phyloP scores from a whole-genome alignment of 1,140 invertebrate species.

The Thaumetopoea pityocampa region DNA sequence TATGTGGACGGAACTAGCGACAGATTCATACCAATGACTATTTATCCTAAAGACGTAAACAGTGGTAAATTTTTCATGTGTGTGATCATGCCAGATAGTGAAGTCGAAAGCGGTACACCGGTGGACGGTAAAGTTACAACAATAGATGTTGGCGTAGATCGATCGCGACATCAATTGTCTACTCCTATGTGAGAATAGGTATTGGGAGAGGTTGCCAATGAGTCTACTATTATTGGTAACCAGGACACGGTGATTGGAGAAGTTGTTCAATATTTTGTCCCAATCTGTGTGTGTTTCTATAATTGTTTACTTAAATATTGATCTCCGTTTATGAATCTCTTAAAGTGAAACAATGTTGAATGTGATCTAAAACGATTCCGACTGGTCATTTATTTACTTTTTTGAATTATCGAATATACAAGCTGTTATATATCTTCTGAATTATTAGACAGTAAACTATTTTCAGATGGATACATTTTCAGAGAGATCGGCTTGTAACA shows the following conservation, averaged over 20 bases:
- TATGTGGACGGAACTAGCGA: slow-evolving; percentile 89
- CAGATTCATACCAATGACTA: slow-evolving; percentile 91
- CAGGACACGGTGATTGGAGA: slow-evolving; percentile 8
- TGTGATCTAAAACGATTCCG: slow-evolving; percentile 35
- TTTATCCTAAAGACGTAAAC: slow-evolving; percentile 87
- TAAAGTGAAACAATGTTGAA: slow-evolving; percentile 32
- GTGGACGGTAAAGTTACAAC: slow-evolving; percentile 61
- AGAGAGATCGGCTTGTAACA: no score
- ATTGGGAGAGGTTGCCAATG: neutral
- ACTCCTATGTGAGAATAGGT: slow-evolving; percentile 62
- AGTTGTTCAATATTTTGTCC: no score
- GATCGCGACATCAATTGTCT: slow-evolving; percentile 66
- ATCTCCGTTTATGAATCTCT: slow-evolving; percentile 24
- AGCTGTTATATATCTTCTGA: no score
- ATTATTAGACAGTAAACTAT: no score
- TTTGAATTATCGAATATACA: no score
- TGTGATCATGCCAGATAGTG: slow-evolving; percentile 91
- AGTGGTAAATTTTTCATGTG: slow-evolving; percentile 93
- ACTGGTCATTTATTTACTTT: slow-evolving; percentile 23
- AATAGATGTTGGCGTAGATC: slow-evolving; percentile 65
- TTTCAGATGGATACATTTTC: no score
- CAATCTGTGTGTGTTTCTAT: no score
- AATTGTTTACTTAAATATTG: slow-evolving; percentile 21
- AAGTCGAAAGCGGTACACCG: slow-evolving; percentile 57
- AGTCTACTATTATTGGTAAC: slow-evolving; percentile 5